Base-by-base conservation (phyloP, 35 echinoderm and acorn worm species). In the Apostichopus parvimensis region DNA sequence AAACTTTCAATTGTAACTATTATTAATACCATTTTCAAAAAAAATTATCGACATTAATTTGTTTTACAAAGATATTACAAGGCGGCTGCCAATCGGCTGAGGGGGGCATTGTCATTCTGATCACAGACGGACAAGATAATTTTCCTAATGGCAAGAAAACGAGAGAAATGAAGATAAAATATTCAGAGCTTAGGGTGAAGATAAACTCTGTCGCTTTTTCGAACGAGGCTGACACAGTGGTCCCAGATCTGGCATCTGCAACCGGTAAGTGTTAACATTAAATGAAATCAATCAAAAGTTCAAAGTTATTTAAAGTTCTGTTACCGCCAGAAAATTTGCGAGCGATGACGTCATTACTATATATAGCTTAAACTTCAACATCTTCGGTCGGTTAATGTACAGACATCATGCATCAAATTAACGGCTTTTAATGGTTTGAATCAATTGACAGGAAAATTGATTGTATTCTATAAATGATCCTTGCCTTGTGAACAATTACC, bases 191-290 rank as follows among this genome's bases (percentile, higher is more conserved):
- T 9, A 64, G 53, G 58, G 79, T 92, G 21, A 92, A 81, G 56
- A 81, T 92, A 79, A 18, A 92, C 56, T 57, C 77, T 17, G 90
- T 92, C 17, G 90, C 90, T n/a, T 92, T 92, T 52, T 26, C 56
- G 6, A 22, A 66, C 9, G 56, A 6, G 3, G 90, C 90, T 26
- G 77, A 80, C 18, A 23, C 59, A 17, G 59, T 81, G 20, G 56
- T 92, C 6, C 54, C 78, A 22, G 77, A 73, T 13, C 57, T 92
- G 10, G 59, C 90, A 2, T 56, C 56, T 28, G 55, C 21, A 55
- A 92, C 90, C 21, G 86, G 86, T 88, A 88, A 20, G 28, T 8
- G 77, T 17, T 45, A 78, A 9, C 20, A 45, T 22, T 45, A 24
- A 9, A 78, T 45, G 6, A 9, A 45, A 24, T 22, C 77, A 78